phyloP scores from a whole-genome alignment of 1,140 invertebrate species.

The Grapholita molesta region DNA sequence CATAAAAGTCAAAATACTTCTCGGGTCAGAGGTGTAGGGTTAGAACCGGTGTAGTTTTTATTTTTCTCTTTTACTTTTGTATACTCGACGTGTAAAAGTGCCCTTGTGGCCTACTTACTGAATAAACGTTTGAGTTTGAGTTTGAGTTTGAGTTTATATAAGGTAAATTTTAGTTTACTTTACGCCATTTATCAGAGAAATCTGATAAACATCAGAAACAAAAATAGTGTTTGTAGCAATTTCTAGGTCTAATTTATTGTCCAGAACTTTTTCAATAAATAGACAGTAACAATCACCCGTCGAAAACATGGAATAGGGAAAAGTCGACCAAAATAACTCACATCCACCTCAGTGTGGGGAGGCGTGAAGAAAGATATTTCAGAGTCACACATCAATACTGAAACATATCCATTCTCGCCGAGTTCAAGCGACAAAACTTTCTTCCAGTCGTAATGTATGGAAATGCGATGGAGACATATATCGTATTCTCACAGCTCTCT shows the following conservation, averaged over 20 bases:
- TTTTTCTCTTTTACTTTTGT: no score
- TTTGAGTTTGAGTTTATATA: no score
- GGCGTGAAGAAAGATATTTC: slow-evolving; percentile 26
- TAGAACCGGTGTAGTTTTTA: no score
- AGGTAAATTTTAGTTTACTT: no score
- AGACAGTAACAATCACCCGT: slow-evolving; percentile 1
- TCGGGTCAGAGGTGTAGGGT: no score
- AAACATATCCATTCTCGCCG: slow-evolving; percentile 33
- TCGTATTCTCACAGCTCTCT: slow-evolving; percentile 47
- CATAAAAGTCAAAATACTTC: no score
- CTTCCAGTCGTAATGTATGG: slow-evolving; percentile 44
- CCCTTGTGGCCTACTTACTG: no score
- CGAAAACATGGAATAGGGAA: slow-evolving; percentile 17
- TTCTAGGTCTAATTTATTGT: background rate
- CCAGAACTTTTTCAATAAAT: slow-evolving; percentile 11
- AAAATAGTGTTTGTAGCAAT: background rate
- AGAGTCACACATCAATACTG: slow-evolving; percentile 42
- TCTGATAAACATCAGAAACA: background rate
- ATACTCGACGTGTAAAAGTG: no score
- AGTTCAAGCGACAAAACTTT: slow-evolving; percentile 30
- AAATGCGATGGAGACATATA: slow-evolving; percentile 65
- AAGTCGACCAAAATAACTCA: slow-evolving; percentile 14
- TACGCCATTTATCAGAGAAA: slow-evolving; percentile 39
- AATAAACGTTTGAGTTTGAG: no score
- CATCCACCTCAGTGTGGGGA: slow-evolving; percentile 1